Percentiles rank a stretch among this genome's conserved stretches.
phyloP scores from a whole-genome alignment of 2,888 invertebrate genomes.

The Drepanosiphum platanoidis region DNA sequence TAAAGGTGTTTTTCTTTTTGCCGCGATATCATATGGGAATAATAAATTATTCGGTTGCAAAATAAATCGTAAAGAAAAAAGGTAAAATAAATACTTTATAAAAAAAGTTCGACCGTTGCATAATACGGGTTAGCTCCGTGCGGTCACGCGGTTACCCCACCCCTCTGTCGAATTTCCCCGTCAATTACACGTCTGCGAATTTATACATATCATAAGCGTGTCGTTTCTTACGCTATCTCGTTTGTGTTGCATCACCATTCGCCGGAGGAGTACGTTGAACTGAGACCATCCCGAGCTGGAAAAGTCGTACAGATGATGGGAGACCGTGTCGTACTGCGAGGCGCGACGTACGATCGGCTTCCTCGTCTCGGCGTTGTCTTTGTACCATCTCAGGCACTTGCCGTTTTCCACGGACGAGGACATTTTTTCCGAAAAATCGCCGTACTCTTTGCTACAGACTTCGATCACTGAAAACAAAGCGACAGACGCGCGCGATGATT shows the following conservation, averaged over 20 bases:
- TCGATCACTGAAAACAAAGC: slow-evolving; percentile 75
- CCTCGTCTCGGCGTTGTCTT: slow-evolving; percentile 36
- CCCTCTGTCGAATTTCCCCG: no score
- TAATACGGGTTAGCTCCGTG: no score
- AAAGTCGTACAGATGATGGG: slow-evolving; percentile 64
- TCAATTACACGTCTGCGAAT: no score
- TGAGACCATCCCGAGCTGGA: slow-evolving; percentile 73
- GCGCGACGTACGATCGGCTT: slow-evolving; percentile 33
- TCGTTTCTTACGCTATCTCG: slow-evolving; percentile 74
- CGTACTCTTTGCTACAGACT: slow-evolving; percentile 84
- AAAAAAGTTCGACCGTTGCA: no score
- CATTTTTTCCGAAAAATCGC: slow-evolving; percentile 76
- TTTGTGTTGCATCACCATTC: slow-evolving; percentile 81
- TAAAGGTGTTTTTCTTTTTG: no score
- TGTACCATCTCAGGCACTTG: slow-evolving; percentile 70
- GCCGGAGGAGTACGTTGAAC: slow-evolving; percentile 74
- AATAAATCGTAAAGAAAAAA: no score
- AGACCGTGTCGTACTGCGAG: slow-evolving; percentile 56
- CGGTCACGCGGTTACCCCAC: no score
- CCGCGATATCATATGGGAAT: no score
- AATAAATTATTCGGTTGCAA: no score
- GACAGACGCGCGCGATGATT: no score
- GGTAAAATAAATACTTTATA: no score
- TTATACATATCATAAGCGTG: background rate
- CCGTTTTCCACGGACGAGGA: slow-evolving; percentile 77